These are phyloP conservation scores for Campoletis raptor DNA, from an alignment of 2,888 invertebrate genomes.

Conservation along the genomic window DNA sequence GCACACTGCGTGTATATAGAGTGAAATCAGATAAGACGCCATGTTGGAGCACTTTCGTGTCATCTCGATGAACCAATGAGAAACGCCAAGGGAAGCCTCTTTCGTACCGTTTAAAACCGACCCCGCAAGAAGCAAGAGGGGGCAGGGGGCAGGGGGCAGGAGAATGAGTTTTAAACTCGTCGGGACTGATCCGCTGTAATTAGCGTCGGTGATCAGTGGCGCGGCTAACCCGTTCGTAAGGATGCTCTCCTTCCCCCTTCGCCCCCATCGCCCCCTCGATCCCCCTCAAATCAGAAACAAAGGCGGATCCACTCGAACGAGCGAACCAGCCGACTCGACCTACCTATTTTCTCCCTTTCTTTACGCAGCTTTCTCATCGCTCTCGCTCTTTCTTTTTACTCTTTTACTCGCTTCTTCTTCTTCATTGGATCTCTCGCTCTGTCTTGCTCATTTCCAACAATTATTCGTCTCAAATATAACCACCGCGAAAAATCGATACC, in stretches of 20 bases:
- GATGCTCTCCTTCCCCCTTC: slow-evolving; percentile 73
- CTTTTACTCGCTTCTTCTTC: slow-evolving; percentile 29
- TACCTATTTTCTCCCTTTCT: slow-evolving; percentile 60
- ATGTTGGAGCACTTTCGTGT: slow-evolving; percentile 84
- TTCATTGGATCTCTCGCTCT: slow-evolving; percentile 47
- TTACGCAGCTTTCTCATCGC: slow-evolving; percentile 34
- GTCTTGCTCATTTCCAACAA: slow-evolving; percentile 76
- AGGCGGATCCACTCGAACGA: slow-evolving; percentile 75
- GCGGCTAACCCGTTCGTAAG: slow-evolving; percentile 84
- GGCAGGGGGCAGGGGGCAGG: slow-evolving; percentile 66
- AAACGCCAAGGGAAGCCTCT: slow-evolving; percentile 81
- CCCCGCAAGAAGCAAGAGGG: background rate
- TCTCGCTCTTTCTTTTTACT: slow-evolving; percentile 33
- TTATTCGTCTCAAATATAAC: slow-evolving; percentile 75
- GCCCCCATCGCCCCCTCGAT: background rate
- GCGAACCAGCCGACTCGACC: slow-evolving; percentile 66
- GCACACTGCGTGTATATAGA: slow-evolving; percentile 41
- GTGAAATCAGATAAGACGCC: slow-evolving; percentile 84
- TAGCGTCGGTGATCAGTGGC: slow-evolving; percentile 84
- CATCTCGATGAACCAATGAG: slow-evolving; percentile 82
- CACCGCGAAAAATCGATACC: slow-evolving; percentile 79
- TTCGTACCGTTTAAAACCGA: slow-evolving; percentile 78
- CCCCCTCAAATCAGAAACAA: slow-evolving; percentile 82
- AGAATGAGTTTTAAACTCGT: slow-evolving; percentile 83
- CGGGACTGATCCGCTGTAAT: slow-evolving; percentile 83